Evolutionary conservation across 2,797 vertebrate genomes (phyloP).

Genomic region (Lemur catta): DNA sequence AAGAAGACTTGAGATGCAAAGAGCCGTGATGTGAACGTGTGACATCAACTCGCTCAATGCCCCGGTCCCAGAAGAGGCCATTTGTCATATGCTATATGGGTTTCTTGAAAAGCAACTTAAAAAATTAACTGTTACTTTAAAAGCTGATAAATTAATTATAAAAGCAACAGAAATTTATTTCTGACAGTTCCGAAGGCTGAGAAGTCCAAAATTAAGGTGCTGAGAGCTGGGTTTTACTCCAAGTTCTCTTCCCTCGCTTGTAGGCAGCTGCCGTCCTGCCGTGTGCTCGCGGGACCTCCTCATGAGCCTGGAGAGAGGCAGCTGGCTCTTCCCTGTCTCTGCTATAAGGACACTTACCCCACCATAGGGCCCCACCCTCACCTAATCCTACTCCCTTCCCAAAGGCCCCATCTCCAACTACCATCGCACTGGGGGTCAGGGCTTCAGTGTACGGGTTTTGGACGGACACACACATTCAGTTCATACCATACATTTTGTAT

Average conservation of each 20-base stretch:
- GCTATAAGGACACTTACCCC: neutral
- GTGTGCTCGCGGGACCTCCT: neutral
- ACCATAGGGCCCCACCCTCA: too few relatives aligned
- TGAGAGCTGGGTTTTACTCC: neutral
- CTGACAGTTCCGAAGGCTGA: neutral
- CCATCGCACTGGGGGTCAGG: too few relatives aligned
- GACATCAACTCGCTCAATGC: too few relatives aligned
- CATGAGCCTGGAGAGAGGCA: neutral
- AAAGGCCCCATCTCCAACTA: neutral
- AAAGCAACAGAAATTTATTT: neutral
- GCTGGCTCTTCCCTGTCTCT: fast-evolving
- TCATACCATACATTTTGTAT: neutral
- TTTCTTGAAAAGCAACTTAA: constrained; percentile 13
- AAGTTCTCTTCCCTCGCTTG: neutral
- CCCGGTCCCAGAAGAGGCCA: neutral
- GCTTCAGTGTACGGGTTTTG: neutral
- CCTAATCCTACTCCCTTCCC: neutral
- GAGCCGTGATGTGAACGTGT: fast-evolving
- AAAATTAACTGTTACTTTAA: neutral
- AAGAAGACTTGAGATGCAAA: neutral
- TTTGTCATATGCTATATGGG: fast-evolving
- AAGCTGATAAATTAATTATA: neutral
- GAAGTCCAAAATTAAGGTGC: neutral
- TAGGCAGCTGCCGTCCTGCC: neutral
- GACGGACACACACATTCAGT: neutral